A percentile compares a stretch with the other conserved stretches of the same genome.
These are phyloP conservation scores for Volucella bombylans DNA, from an alignment of 2,888 invertebrate genomes.

Conservation along the genomic window DNA sequence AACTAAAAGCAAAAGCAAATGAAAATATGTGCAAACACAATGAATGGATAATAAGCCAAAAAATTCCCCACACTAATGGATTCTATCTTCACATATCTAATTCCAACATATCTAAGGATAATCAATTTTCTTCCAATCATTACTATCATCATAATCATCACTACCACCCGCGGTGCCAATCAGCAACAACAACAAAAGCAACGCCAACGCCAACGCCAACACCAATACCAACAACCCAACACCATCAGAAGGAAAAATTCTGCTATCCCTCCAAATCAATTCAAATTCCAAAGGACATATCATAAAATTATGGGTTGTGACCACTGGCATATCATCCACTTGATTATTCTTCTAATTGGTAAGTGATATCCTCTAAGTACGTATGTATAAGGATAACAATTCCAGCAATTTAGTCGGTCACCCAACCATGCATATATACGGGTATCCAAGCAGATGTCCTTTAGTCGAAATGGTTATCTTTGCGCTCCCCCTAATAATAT, in stretches of 20 bases:
- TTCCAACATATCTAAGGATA: conserved; percentile 69
- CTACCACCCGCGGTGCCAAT: conserved; percentile 54
- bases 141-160: conserved; percentile 54
- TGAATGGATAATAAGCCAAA: conserved; percentile 68
- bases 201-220: neutral
- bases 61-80: conserved; percentile 65
- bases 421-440: too few species aligned
- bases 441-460: too few species aligned
- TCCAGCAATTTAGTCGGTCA: too few species aligned
- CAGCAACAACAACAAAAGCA: conserved; percentile 72
- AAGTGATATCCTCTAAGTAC: conserved; percentile 75
- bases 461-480: neutral
- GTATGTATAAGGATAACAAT: conserved; percentile 41
- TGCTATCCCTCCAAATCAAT: conserved; percentile 65
- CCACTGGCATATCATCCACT: conserved; percentile 80
- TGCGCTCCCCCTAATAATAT: neutral
- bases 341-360: conserved; percentile 82
- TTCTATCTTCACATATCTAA: conserved; percentile 68
- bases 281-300: conserved; percentile 59
- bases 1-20: conserved; percentile 6
- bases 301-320: conserved; percentile 73
- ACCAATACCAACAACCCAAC: conserved; percentile 12
- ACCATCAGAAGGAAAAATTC: conserved; percentile 36
- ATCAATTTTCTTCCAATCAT: conserved; percentile 55
- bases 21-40: conserved; percentile 70